phyloP scores from a whole-genome alignment of 1,140 invertebrate species.

The Cephus cinctus region DNA sequence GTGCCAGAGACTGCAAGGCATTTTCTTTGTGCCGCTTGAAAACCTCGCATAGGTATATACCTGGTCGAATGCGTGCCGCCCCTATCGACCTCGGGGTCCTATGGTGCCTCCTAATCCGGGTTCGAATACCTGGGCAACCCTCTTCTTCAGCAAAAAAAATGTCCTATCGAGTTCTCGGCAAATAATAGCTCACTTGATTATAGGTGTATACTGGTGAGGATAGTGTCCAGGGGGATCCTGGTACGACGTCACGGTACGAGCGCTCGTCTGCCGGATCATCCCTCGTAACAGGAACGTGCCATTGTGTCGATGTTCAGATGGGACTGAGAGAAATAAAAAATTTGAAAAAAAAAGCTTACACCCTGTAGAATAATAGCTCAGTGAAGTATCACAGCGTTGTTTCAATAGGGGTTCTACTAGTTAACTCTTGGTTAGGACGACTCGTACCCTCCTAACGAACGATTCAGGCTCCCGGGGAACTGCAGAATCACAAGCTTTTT shows the following conservation, averaged over 20 bases:
- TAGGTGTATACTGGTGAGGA: slow-evolving; percentile 27
- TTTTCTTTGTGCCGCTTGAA: too few relatives aligned
- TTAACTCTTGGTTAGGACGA: too few relatives aligned
- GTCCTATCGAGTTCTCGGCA: slow-evolving; percentile 22
- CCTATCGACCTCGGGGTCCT: background rate
- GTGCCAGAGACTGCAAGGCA: too few relatives aligned
- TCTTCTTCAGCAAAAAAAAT: background rate
- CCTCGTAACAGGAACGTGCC: slow-evolving; percentile 10
- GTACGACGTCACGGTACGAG: slow-evolving; percentile 16
- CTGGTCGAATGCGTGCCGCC: background rate
- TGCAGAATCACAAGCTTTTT: too few relatives aligned
- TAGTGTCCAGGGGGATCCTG: slow-evolving; percentile 13
- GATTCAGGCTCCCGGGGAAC: too few relatives aligned
- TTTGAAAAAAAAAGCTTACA: too few relatives aligned
- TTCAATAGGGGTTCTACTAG: too few relatives aligned
- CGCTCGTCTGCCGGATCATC: slow-evolving; percentile 20
- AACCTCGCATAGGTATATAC: too few relatives aligned
- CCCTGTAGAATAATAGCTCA: too few relatives aligned
- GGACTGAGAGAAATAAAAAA: slow-evolving; percentile 11
- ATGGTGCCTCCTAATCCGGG: background rate
- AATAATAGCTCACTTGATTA: slow-evolving; percentile 39
- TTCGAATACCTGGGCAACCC: background rate
- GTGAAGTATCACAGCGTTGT: too few relatives aligned
- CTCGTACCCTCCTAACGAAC: too few relatives aligned
- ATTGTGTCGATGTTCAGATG: slow-evolving; percentile 10